phyloP scores from a whole-genome alignment of 2,888 invertebrate genomes.

The Onthophagus sagittarius region DNA sequence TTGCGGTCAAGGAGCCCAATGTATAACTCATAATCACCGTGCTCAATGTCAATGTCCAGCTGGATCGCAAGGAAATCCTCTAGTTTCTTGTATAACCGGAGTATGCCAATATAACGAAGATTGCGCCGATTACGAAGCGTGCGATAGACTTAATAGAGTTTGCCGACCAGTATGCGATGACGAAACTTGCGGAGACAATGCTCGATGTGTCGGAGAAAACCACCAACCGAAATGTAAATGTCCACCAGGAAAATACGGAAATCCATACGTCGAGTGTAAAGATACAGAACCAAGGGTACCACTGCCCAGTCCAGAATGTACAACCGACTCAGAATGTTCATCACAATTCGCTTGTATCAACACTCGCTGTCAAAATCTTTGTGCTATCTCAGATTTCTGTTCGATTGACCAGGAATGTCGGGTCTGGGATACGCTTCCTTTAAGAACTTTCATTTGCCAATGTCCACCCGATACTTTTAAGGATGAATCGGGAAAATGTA shows the following conservation, averaged over 20 bases:
- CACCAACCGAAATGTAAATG: conserved; percentile 80
- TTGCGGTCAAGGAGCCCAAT: conserved; percentile 78
- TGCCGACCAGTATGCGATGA: conserved; percentile 80
- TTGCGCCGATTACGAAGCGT: conserved; percentile 79
- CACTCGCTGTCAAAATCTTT: conserved; percentile 72
- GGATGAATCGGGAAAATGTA: conserved; percentile 70
- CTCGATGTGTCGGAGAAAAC: conserved; percentile 68
- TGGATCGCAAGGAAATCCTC: conserved; percentile 82
- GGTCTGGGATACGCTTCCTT: conserved; percentile 72
- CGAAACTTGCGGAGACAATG: conserved; percentile 75
- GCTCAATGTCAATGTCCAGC: conserved; percentile 79
- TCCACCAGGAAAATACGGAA: conserved; percentile 69
- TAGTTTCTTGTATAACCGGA: conserved; percentile 75
- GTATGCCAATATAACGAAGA: conserved; percentile 87
- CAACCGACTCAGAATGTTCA: conserved; percentile 72
- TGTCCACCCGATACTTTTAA: conserved; percentile 79
- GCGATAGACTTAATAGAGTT: conserved; percentile 76
- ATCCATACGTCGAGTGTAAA: conserved; percentile 69
- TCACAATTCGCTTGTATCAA: conserved; percentile 74
- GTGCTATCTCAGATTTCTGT: conserved; percentile 68
- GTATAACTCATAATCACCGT: conserved; percentile 69
- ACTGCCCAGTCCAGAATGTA: conserved; percentile 59
- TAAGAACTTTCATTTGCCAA: conserved; percentile 81
- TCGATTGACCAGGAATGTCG: conserved; percentile 73
- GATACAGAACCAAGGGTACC: conserved; percentile 44